Percentiles rank a stretch among this genome's conserved stretches.
These are phyloP conservation scores for Folsomia candida DNA, from an alignment of 2,888 invertebrate genomes.

Conservation along the genomic window DNA sequence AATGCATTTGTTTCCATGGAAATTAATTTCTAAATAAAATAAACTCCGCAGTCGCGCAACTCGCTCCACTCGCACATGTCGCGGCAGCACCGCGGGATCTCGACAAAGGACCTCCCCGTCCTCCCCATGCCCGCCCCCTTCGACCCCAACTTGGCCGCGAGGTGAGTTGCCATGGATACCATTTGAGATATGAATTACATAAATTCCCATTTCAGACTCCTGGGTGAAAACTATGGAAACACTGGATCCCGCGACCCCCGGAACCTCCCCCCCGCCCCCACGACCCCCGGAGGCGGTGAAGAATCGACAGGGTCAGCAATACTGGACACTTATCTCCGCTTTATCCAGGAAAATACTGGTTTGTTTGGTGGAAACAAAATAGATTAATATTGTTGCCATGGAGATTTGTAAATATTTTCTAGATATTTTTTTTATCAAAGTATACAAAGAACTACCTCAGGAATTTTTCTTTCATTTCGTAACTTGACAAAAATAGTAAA, in stretches of 20 bases:
- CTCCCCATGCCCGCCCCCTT: slow-evolving; percentile 89
- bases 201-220: slow-evolving; percentile 54
- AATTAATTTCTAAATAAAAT: too few relatives aligned
- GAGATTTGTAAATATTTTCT: too few relatives aligned
- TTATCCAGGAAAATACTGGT: slow-evolving; percentile 79
- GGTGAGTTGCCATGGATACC: slow-evolving; percentile 80
- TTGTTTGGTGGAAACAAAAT: too few relatives aligned
- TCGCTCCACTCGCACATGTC: slow-evolving; percentile 92
- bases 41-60: slow-evolving; percentile 83
- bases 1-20: too few relatives aligned
- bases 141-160: slow-evolving; percentile 80
- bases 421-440: too few relatives aligned
- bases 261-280: background rate
- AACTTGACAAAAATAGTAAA: too few relatives aligned
- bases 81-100: slow-evolving; percentile 86
- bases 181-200: too few relatives aligned
- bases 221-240: background rate
- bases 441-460: too few relatives aligned
- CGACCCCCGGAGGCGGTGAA: background rate
- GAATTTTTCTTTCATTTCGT: too few relatives aligned
- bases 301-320: slow-evolving; percentile 67
- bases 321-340: slow-evolving; percentile 81
- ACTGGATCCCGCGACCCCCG: background rate
- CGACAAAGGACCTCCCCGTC: slow-evolving; percentile 87
- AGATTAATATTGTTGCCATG: too few relatives aligned